phyloP scores from a whole-genome alignment of 2,888 invertebrate genomes.

The Diarsia dahlii region DNA sequence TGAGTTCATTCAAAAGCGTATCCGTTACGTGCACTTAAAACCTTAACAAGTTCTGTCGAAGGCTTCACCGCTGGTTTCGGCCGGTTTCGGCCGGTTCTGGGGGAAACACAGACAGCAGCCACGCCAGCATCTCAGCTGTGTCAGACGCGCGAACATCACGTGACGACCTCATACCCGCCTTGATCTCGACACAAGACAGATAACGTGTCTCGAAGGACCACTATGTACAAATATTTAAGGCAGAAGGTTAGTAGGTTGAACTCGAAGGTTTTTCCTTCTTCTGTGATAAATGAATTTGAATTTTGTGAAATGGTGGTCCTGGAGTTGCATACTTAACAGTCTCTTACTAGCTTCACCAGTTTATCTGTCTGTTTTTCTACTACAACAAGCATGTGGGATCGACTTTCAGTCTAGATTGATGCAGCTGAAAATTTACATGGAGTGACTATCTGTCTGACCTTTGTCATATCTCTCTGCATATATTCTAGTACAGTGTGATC shows the following conservation, averaged over 20 bases:
- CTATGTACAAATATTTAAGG: neutral
- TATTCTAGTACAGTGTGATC: neutral
- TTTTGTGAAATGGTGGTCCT: neutral
- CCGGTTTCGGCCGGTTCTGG: constrained; percentile 64
- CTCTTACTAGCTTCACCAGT: neutral
- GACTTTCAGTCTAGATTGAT: neutral
- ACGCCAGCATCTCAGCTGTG: constrained; percentile 30
- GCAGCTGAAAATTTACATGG: neutral
- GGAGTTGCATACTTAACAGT: neutral
- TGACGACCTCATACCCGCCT: constrained; percentile 17
- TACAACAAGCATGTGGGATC: neutral
- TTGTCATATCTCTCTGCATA: neutral
- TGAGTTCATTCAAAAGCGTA: constrained; percentile 1
- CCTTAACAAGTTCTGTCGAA: constrained; percentile 37
- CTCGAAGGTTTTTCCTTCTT: too few relatives aligned
- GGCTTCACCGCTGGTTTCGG: constrained; percentile 69
- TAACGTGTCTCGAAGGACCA: constrained; percentile 14
- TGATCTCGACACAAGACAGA: neutral
- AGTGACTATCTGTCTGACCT: neutral
- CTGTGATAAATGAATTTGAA: too few relatives aligned
- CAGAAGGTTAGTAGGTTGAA: neutral
- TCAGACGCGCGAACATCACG: constrained; percentile 23
- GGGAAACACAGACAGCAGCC: constrained; percentile 55
- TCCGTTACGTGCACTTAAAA: constrained; percentile 12
- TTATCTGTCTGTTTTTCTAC: neutral